Base-by-base conservation (phyloP, 2,888 invertebrate species). In the Microchrysa polita region DNA sequence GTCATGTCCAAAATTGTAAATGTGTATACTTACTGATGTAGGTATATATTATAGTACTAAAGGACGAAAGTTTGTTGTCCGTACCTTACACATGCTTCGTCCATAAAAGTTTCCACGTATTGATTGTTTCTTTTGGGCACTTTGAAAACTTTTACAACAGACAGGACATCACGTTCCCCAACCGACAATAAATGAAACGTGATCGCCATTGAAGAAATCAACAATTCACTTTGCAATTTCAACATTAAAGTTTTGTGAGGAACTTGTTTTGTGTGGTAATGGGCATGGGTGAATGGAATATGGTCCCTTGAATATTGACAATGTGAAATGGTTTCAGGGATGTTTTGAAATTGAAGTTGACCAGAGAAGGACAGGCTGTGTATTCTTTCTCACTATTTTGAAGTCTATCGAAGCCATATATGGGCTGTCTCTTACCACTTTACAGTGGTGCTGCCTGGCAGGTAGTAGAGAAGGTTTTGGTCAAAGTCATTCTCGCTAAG, bases 161-260 rank as follows among this genome's bases (percentile, higher is more conserved):
- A n/a, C 63, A 44, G 44, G 65, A 67, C 52, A 67, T 48, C 65
- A 67, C 48, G 65, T 67, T 52, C 65, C 27, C 27, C 20, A 23
- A 12, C 22, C 48, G 34, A 67, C 52, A 27, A 27, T 48, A 48
- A 22, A 48, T 48, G 48, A 67, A 22, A 67, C 65, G 65, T 67
- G 65, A 67, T 52, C 48, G 44, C 16, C n/a, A 67, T 67, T 67
- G 1, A 53, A 59, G 27, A 71, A 10, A 23, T 69, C 40, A 60
- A 23, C 27, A 60, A 60, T 23, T 27, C 14, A 14, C 16, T 27
- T 27, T 16, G 5, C 22, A 57, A 57, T 34, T 34, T 34, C 27
- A 34, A 34, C 27, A 34, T 34, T 5, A 34, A 34, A 34, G 27
- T 34, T n/a, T 34, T 34, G 27, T 34, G 4, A 34, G 12, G 48